Evolutionary conservation across 2,113 vertebrate species (phyloP).

Genomic region (Tursiops truncatus): DNA sequence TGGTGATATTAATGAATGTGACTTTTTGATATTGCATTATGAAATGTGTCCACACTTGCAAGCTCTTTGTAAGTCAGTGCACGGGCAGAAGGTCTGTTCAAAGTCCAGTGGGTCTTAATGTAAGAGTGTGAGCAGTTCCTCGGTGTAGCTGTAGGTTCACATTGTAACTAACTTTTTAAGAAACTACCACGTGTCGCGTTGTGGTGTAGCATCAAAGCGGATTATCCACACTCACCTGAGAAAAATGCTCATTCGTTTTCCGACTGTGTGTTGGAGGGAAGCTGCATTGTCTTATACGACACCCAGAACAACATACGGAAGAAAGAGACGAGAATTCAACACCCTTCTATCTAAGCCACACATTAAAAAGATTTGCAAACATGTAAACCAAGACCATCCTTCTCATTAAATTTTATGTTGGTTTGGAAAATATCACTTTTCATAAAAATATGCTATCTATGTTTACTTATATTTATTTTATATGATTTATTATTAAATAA

Average conservation of each 20-base stretch:
- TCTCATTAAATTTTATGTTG: background rate
- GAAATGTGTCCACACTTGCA: background rate
- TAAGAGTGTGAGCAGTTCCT: too few relatives aligned
- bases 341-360: too few relatives aligned
- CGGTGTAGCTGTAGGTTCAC: too few relatives aligned
- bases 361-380: background rate
- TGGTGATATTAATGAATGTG: too few relatives aligned
- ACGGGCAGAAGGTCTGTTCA: too few relatives aligned
- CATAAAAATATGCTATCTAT: background rate
- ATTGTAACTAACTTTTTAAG: background rate
- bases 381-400: background rate
- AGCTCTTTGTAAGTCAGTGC: background rate
- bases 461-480: background rate
- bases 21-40: too few relatives aligned
- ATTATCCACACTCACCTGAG: fast-evolving
- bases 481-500: background rate
- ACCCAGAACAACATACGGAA: background rate
- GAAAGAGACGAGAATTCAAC: background rate
- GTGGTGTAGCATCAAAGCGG: fast-evolving
- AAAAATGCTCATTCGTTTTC: background rate
- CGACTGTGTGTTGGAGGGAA: background rate
- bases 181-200: background rate
- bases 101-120: background rate
- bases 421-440: background rate
- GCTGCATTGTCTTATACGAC: background rate